Evolutionary conservation across 2,888 invertebrate genomes (phyloP), one percentile per base, ranked within the genome.

Genomic region (Thereva nobilitata): DNA sequence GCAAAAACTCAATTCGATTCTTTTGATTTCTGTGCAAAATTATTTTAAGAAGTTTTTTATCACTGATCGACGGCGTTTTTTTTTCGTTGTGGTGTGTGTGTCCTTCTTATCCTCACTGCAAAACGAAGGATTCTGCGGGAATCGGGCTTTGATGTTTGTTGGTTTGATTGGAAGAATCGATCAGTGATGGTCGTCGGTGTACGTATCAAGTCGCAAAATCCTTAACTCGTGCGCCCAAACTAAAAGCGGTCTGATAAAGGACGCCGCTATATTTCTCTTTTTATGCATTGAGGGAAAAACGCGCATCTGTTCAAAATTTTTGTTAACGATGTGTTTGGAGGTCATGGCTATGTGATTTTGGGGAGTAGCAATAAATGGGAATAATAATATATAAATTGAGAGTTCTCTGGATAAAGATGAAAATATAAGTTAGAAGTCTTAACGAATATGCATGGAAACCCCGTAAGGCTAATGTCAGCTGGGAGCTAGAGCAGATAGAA

Each of bases 11-110:
- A 38, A 47, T 40, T 50, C 61, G 41, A 61, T 61, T 61, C 61
- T 61, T 61, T 45, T 61, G 61, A 61, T 61, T 61, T 50, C 42
- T 50, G 61, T 61, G 61, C 50, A 61, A 61, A 61, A 61, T 61
- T 61, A 61, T 61, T 50, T 61, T 61, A 61, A 61, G 41, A 41
- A 61, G 61, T 40, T 61, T 61, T 61, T 61, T 23, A 23, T 23
- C 23, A 23, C 23, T 23, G 23, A 23, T 23, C 23, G 23, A 1
- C 23, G 23, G 23, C 23, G 23, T 23, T 23, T 23, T 23, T 23
- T 23, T 23, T 1, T 23, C 40, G 41, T 47, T 41, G 61, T 50
- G 35, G 37, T 23, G 35, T 42, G 23, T 61, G 49, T 61, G 49
- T 47, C 50, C 23, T 5, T 50, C 23, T 6, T 12, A 9, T 49